These are phyloP conservation scores for Cricetomys ansorgei DNA, from an alignment of 2,113 vertebrate genomes.

Conservation along the genomic window DNA sequence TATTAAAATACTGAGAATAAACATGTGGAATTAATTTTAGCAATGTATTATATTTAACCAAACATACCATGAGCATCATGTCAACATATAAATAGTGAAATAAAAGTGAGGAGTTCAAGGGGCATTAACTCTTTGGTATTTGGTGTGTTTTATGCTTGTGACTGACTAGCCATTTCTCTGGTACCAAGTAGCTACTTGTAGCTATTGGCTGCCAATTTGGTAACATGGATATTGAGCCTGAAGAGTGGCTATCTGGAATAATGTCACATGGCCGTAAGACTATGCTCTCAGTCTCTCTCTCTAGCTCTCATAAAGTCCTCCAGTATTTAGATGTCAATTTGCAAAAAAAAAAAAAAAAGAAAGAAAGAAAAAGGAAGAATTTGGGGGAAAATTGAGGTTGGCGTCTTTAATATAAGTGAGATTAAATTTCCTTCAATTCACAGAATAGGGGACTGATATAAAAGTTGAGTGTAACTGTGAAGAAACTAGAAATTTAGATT, in stretches of 20 bases:
- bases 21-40: background rate
- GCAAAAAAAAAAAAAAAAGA: no score
- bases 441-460: background rate
- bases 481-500: conserved; percentile 3
- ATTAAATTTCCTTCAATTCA: background rate
- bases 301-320: background rate
- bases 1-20: conserved; percentile 10
- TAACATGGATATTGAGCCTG: background rate
- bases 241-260: background rate
- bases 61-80: background rate
- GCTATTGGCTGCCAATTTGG: background rate
- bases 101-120: background rate
- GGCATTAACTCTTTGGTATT: background rate
- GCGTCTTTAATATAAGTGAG: background rate
- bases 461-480: background rate
- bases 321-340: background rate
- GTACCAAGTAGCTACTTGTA: background rate
- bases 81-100: background rate
- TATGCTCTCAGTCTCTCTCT: background rate
- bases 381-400: background rate
- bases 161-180: background rate
- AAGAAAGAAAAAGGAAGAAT: background rate
- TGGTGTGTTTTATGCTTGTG: background rate
- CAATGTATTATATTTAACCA: conserved; percentile 9
- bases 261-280: background rate